Base-by-base conservation (phyloP, 1,140 invertebrate species). In the Neuroterus valhalla region DNA sequence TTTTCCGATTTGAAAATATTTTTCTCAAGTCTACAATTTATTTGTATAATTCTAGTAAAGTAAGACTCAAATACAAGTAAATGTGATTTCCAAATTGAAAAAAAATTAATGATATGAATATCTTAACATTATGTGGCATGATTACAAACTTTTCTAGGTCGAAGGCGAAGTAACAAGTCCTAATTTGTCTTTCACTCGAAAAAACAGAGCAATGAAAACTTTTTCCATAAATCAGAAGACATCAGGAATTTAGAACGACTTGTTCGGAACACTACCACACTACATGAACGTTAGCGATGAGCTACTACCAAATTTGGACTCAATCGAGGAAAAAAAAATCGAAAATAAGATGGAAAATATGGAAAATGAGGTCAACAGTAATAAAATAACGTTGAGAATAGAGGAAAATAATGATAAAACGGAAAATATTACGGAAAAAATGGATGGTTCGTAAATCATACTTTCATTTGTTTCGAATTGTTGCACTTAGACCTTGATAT, bases 271-370 rank as follows among this genome's bases (percentile, higher is more conserved):
- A 31, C 3, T 6, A 5, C 46, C 38, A 31, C 48, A 67, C 67
- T 80, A 81, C 79, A 84, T 84, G 82, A 84, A 81, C 76, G 80
- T 74, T 21, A 80, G 80, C 42, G 72, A 84, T 83, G 82, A 48
- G 21, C 48, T 50, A 12, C 38, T 69, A 52, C 67, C 77, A 52
- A 75, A 72, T 68, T 17, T 74, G 71, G 68, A 73, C 46, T 66
- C 46, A 31, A 52, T 62, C 52, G 66, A 50, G 42, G 8, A 72
- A 66, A 62, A 78, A 52, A 78, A 77, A 62, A 26, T 68, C 50
- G 67, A 81, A n/a, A 79, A 74, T 17, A 77, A 71, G 38, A 67
- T 81, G 44, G 66, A 50, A 43, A 48, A 68, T 15, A 46, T 71
- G 15, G 17, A 77, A 52, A 55, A 76, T 38, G 21, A 14, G 2